Evolutionary conservation across 2,888 invertebrate genomes (phyloP), one percentile per base, ranked within the genome.

Genomic region (Caenorhabditis sulstoni): DNA sequence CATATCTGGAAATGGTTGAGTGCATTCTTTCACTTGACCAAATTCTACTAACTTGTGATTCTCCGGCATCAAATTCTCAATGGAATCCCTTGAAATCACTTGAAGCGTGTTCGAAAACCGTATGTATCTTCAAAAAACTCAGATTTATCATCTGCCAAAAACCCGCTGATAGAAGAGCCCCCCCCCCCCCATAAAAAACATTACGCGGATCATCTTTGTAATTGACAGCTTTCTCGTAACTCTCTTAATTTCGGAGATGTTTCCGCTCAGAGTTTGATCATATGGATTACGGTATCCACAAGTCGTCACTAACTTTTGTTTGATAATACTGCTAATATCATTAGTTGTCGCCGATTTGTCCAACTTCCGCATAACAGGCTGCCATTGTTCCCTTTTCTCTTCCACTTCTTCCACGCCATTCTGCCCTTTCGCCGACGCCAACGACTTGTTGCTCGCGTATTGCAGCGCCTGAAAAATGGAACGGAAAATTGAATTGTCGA

Each of bases 341-440:
- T 67, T 80, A 20, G 80, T 76, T 8, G 80, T 80, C n/a, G 80
- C 80, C 11, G 80, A 80, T 62, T 80, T 80, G 57, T 80, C 80
- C 45, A 79, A 59, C 67, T 64, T 78, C 39, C 66, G 39, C 12
- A 55, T 35, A 2, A 70, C 64, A n/a, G 58, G 64, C 18, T 59
- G 65, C 35, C 41, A 47, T 66, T 64, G 41, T 41, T 70, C 65
- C 18, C 52, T 45, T 52, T 61, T 14, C 52, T 62, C 45, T 16
- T 45, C 52, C 22, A 50, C 45, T 29, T 35, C 59, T 16, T 58
- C 45, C 49, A 29, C 29, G 7, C 52, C 65, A 44, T 59, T 65
- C 45, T 74, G 74, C 23, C 61, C 61, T 75, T 67, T 67, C 18
- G 57, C 59, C 4, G 64, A 64, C 23, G 77, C 44, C 59, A 79